Base-by-base conservation (phyloP, 2,797 vertebrate genomes). In the Parambassis ranga region DNA sequence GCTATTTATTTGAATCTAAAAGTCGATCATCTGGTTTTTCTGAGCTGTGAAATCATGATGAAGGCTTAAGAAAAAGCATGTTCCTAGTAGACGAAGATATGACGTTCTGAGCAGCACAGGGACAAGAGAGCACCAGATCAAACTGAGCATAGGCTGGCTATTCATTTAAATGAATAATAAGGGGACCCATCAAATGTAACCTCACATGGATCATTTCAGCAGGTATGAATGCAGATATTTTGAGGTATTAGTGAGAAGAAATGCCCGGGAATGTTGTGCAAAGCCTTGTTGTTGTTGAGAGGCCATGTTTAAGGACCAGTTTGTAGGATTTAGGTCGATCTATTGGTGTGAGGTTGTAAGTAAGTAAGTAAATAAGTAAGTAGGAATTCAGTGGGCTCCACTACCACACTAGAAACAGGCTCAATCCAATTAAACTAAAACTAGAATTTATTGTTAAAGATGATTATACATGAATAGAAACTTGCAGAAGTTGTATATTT, bases 241-340 rank as follows among this genome's bases (percentile, higher is more conserved):
- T 57, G 43, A 55, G 42, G 53, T 68, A 55, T 49, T 30, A 38
- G 23, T 53, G 32, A 35, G 31, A 33, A 50, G 5, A 55, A 55
- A 42, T 47, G 36, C 24, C 11, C 0, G n/a, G 9, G 44, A 60
- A 28, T 41, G 30, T 20, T 44, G 6, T n/a, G n/a, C n/a, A 33
- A 35, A 23, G 18, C 18, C 2, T 22, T 18, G 9, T 28, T 62
- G 38, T 26, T 16, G 28, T 19, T 15, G 2, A 3, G n/a, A n/a
- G n/a, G n/a, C n/a, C n/a, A n/a, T n/a, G n/a, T n/a, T n/a, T n/a
- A n/a, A n/a, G n/a, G n/a, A n/a, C n/a, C n/a, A n/a, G n/a, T n/a
- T n/a, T n/a, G n/a, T n/a, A n/a, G n/a, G n/a, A n/a, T n/a, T n/a
- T n/a, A n/a, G n/a, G n/a, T n/a, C n/a, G n/a, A n/a, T n/a, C n/a